These are phyloP conservation scores for Patiria miniata DNA, from an alignment of 35 echinoderm and acorn worm genomes.

Conservation along the genomic window DNA sequence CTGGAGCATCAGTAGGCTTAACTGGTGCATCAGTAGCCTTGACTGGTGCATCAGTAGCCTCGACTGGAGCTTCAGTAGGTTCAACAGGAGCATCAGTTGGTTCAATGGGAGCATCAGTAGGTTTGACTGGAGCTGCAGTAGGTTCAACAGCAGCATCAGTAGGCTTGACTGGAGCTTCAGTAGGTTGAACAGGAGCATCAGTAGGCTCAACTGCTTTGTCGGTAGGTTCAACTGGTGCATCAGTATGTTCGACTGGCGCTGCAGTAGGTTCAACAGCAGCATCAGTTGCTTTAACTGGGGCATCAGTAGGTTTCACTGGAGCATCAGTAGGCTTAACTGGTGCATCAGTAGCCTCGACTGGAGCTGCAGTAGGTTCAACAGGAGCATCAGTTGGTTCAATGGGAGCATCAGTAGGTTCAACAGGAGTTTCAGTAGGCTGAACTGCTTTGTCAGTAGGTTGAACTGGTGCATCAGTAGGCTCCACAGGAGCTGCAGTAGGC, in stretches of 20 bases:
- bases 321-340: slow-evolving; percentile 6
- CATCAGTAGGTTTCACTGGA: not conserved
- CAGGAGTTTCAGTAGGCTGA: not conserved
- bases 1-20: too few relatives aligned
- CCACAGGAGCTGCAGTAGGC: not conserved
- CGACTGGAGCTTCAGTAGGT: not conserved
- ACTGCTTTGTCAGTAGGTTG: not conserved
- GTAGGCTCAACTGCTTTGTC: not conserved
- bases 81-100: not conserved
- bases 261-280: not conserved
- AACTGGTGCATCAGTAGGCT: not conserved
- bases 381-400: not conserved
- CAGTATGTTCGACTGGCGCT: not conserved
- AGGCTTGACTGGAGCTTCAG: not conserved
- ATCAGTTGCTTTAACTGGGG: not conserved
- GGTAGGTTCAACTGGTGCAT: not conserved
- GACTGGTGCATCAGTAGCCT: not conserved
- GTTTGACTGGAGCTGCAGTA: not conserved
- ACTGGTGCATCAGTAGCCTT: not conserved
- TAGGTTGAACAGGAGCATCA: not conserved
- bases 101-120: too few relatives aligned
- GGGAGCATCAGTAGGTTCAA: not conserved
- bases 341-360: not conserved
- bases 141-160: not conserved
- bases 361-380: not conserved